These are phyloP conservation scores for Phrynocephalus guinanensis DNA, from an alignment of 2,797 vertebrate species.

Conservation along the genomic window DNA sequence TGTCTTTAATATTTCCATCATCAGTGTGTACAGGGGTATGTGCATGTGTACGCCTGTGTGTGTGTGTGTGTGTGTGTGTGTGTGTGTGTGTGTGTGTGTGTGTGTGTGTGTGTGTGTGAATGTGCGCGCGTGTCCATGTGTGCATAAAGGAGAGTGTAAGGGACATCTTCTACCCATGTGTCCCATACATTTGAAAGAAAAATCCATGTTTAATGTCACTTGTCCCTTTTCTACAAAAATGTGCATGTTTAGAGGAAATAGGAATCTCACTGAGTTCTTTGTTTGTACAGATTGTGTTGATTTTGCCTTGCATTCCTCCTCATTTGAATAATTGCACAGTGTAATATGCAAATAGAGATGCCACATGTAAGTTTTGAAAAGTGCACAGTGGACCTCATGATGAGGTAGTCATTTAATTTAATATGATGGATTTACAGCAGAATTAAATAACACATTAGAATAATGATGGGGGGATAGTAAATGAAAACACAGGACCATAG, in stretches of 20 bases:
- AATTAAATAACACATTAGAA: conserved; percentile 32
- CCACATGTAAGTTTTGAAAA: conserved; percentile 24
- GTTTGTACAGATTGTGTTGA: not conserved
- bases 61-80: not conserved
- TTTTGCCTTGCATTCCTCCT: not conserved
- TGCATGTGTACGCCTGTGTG: no score
- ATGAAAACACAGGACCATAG: conserved; percentile 32
- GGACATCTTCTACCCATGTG: not conserved
- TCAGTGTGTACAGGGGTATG: no score
- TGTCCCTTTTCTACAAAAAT: not conserved
- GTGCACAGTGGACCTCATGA: conserved; percentile 24
- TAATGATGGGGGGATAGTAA: conserved; percentile 30
- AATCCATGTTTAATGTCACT: not conserved
- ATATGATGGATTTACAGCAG: conserved; percentile 32
- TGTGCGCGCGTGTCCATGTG: not conserved
- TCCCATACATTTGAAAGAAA: conserved; percentile 7
- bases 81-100: no score
- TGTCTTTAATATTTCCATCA: no score
- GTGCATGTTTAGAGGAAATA: not conserved
- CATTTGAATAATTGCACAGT: not conserved
- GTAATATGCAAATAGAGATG: conserved; percentile 24
- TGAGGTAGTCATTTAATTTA: conserved; percentile 37
- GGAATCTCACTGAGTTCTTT: not conserved
- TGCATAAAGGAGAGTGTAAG: not conserved
- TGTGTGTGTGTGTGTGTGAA: no score